Evolutionary conservation across 2,113 vertebrate species (phyloP).

Genomic region (Cardinalis cardinalis): DNA sequence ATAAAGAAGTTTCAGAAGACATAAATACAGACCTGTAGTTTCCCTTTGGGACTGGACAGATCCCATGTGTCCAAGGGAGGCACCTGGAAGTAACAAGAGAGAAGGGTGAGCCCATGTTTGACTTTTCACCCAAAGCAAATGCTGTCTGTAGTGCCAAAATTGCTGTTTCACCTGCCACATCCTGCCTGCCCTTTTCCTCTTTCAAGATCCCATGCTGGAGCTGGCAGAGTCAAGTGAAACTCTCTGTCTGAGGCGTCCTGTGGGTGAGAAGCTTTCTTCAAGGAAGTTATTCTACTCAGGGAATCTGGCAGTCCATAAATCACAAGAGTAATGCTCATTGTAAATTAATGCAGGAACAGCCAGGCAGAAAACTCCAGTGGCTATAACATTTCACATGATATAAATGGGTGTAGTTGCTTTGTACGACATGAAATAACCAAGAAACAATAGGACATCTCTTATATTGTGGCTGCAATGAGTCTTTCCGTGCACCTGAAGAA

Average conservation of each 20-base stretch:
- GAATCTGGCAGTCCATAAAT: constrained; percentile 20
- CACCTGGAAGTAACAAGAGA: not conserved
- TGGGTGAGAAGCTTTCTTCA: not conserved
- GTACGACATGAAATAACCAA: not conserved
- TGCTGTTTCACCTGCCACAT: not conserved
- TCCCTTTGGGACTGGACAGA: not conserved
- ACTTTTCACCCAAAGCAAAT: not conserved
- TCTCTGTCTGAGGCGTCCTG: not conserved
- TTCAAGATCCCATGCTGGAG: not conserved
- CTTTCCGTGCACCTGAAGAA: not conserved
- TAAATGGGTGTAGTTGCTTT: not conserved
- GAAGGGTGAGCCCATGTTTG: not conserved
- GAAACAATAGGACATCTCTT: not conserved
- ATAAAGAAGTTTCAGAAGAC: not conserved
- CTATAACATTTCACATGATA: not conserved
- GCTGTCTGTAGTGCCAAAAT: not conserved
- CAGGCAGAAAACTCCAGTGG: constrained; percentile 15
- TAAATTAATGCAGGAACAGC: constrained; percentile 30
- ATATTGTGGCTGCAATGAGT: not conserved
- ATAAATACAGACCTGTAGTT: not conserved
- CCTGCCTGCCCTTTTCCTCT: not conserved
- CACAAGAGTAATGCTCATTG: not conserved
- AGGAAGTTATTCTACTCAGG: not conserved
- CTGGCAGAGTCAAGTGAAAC: not conserved
- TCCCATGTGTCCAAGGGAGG: not conserved